These are phyloP conservation scores for Conger conger DNA, from an alignment of 2,113 vertebrate genomes.

Conservation along the genomic window DNA sequence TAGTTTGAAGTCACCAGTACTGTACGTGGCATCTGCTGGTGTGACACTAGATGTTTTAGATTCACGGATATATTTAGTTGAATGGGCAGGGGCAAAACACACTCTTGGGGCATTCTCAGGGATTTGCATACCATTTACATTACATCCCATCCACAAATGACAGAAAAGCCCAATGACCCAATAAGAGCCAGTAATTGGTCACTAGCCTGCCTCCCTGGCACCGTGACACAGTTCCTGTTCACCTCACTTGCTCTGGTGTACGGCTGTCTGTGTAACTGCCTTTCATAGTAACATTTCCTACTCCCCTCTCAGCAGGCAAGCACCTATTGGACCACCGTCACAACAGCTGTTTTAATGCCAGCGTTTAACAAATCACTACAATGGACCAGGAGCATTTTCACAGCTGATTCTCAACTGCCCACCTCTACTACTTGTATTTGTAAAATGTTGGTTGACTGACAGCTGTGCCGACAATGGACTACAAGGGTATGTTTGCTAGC, in stretches of 20 bases:
- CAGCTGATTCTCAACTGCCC: too few relatives aligned
- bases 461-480: too few relatives aligned
- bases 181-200: not conserved
- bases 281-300: not conserved
- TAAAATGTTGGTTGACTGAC: too few relatives aligned
- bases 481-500: too few relatives aligned
- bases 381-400: too few relatives aligned
- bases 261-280: not conserved
- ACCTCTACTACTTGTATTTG: too few relatives aligned
- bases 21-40: not conserved
- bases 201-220: not conserved
- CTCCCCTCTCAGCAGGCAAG: too few relatives aligned
- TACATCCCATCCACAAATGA: not conserved
- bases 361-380: too few relatives aligned
- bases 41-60: not conserved
- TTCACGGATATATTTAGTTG: not conserved
- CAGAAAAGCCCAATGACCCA: not conserved
- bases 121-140: not conserved
- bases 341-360: too few relatives aligned
- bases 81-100: not conserved
- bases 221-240: not conserved
- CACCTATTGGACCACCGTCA: too few relatives aligned
- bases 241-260: not conserved
- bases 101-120: not conserved
- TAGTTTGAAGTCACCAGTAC: not conserved